Percentiles rank a stretch among this genome's conserved stretches.
These are phyloP conservation scores for Archegozetes longisetosus DNA, from an alignment of 1,140 invertebrate species.

Conservation along the genomic window DNA sequence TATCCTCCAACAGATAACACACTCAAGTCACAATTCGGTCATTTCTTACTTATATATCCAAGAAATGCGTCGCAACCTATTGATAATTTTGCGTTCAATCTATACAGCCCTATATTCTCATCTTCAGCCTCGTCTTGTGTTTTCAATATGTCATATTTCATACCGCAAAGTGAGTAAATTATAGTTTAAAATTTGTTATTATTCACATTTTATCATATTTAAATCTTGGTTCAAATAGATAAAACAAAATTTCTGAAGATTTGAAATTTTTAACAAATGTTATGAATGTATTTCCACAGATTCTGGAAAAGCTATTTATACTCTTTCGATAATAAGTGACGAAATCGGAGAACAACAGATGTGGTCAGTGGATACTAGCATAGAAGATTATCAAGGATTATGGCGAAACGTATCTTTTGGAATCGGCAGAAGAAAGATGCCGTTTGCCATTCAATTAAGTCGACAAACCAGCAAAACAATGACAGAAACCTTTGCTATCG, in stretches of 20 bases:
- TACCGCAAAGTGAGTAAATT: too few species aligned
- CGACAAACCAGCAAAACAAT: neutral
- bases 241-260: too few species aligned
- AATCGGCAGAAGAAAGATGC: conserved; percentile 11
- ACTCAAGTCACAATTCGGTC: neutral
- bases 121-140: neutral
- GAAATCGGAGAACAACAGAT: too few species aligned
- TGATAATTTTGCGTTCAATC: neutral
- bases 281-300: too few species aligned
- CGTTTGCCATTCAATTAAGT: conserved; percentile 11
- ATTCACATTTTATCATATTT: too few species aligned
- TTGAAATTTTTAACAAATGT: too few species aligned
- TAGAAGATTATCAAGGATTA: neutral
- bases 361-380: too few species aligned
- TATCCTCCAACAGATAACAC: conserved; percentile 3
- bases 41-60: neutral
- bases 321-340: too few species aligned
- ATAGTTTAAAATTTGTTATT: too few species aligned
- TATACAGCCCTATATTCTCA: neutral
- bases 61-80: neutral
- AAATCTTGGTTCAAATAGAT: too few species aligned
- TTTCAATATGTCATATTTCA: neutral
- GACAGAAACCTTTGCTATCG: conserved; percentile 25
- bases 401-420: conserved; percentile 16
- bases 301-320: too few species aligned